Evolutionary conservation across 1,140 invertebrate genomes (phyloP), one percentile per base, ranked within the genome.

Genomic region (Schlechtendalia chinensis): DNA sequence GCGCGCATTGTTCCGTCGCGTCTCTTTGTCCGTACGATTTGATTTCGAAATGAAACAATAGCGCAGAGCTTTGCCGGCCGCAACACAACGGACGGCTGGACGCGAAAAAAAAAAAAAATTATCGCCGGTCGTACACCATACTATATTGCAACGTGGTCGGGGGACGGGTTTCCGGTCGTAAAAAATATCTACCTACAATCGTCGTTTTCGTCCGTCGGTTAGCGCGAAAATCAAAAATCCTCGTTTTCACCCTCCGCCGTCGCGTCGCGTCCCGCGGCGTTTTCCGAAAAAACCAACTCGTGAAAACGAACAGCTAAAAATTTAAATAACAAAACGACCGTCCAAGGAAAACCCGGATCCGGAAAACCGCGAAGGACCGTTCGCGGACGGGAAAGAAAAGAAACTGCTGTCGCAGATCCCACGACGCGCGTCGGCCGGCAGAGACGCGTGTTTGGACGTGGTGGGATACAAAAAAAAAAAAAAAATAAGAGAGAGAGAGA

Each of bases 1-100:
- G 69, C 29, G 50, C 67, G 22, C 45, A 24, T 69, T 50, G 16
- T 69, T 39, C 50, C 22, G 32, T 77, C 24, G 32, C 29, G 58
- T 22, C 72, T 59, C 72, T 77, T 77, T 77, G 50, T 56, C 22
- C 56, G 24, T 39, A 39, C 54, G 19, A 77, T 77, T 77, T 77
- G 45, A 74, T 74, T 56, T 58, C 39, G 39, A 58, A 32, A 56
- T 56, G n/a, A 72, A 77, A 77, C 72, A 77, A 77, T n/a, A n/a
- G n/a, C n/a, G n/a, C 58, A 45, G 56, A 29, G 71, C 50, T 50
- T 74, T 56, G 32, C n/a, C n/a, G n/a, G n/a, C n/a, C 67, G 65
- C 14, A 50, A 3, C 5, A 75, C 53, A 58, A 58, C 39, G 54
- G n/a, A n/a, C 22, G 54, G 72, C 45, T 24, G n/a, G 16, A 4